phyloP scores from a whole-genome alignment of 2,797 vertebrate genomes.

The Etheostoma nigrum region DNA sequence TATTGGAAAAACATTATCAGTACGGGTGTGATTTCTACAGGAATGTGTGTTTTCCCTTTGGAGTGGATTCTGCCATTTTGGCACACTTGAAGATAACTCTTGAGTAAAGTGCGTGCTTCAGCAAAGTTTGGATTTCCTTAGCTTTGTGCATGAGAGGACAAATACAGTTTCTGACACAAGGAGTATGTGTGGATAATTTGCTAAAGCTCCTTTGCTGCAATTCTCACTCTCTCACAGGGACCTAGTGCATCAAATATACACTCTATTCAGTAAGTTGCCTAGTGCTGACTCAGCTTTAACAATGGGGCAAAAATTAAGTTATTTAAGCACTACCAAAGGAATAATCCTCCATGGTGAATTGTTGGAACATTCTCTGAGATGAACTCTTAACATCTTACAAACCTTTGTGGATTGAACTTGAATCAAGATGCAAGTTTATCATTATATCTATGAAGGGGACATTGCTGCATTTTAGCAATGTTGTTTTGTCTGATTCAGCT shows the following conservation, averaged over 20 bases:
- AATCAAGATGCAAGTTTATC: background rate
- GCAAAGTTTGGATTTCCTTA: conserved; percentile 62
- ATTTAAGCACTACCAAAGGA: background rate
- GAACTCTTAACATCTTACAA: background rate
- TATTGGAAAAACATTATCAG: conserved; percentile 39
- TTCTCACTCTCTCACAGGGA: conserved; percentile 36
- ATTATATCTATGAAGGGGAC: background rate
- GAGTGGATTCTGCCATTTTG: conserved; percentile 41
- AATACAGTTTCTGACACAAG: conserved; percentile 56
- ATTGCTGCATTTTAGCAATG: background rate
- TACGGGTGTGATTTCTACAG: conserved; percentile 15
- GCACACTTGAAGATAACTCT: conserved; percentile 49
- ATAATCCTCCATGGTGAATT: background rate
- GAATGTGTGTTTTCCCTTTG: conserved; percentile 10
- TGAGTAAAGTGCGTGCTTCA: conserved; percentile 65
- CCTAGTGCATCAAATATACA: conserved; percentile 26
- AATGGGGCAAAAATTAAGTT: conserved; percentile 9
- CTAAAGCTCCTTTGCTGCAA: conserved; percentile 45
- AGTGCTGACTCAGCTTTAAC: conserved; percentile 33
- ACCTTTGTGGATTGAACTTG: background rate
- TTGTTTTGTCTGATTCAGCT: background rate
- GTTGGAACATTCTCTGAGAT: conserved; percentile 1
- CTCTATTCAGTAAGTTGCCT: conserved; percentile 8
- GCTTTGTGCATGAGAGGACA: conserved; percentile 51
- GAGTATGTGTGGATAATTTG: conserved; percentile 49